Conservation (phyloP, 1,140 invertebrate genomes). For the Habropoda laboriosa region DNA sequence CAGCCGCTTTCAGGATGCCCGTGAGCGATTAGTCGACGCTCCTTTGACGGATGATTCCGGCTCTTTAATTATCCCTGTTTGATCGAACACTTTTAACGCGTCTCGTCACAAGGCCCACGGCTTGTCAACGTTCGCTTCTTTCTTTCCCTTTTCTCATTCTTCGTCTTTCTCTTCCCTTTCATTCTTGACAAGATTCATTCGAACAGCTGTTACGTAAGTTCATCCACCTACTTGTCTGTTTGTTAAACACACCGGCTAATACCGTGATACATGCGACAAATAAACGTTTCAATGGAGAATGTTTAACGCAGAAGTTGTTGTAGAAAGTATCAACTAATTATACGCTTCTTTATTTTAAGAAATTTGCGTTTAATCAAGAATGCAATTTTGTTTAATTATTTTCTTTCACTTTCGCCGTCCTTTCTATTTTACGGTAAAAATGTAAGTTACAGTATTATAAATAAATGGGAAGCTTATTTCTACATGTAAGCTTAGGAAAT, state of each 20-base stretch:
- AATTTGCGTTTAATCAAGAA: no score
- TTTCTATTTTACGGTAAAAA: no score
- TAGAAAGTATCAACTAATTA: neutral
- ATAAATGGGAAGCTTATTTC: no score
- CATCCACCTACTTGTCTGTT: neutral
- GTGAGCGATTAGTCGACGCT: slow-evolving; percentile 64
- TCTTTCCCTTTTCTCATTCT: no score
- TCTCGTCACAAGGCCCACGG: neutral
- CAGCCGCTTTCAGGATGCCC: slow-evolving; percentile 61
- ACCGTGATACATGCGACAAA: neutral
- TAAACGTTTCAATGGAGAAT: neutral
- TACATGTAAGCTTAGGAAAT: no score
- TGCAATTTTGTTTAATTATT: no score
- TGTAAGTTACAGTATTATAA: no score
- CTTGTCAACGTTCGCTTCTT: neutral
- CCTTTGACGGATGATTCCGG: slow-evolving; percentile 60
- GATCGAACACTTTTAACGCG: slow-evolving; percentile 28
- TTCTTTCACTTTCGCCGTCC: no score
- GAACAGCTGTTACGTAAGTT: neutral
- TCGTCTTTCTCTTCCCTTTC: neutral
- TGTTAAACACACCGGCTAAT: neutral
- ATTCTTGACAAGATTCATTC: neutral
- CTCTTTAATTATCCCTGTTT: slow-evolving; percentile 56
- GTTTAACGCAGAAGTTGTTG: neutral
- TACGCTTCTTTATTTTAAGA: neutral